phyloP scores from a whole-genome alignment of 92 coral and sea anemone species.

The Porites divaricata region DNA sequence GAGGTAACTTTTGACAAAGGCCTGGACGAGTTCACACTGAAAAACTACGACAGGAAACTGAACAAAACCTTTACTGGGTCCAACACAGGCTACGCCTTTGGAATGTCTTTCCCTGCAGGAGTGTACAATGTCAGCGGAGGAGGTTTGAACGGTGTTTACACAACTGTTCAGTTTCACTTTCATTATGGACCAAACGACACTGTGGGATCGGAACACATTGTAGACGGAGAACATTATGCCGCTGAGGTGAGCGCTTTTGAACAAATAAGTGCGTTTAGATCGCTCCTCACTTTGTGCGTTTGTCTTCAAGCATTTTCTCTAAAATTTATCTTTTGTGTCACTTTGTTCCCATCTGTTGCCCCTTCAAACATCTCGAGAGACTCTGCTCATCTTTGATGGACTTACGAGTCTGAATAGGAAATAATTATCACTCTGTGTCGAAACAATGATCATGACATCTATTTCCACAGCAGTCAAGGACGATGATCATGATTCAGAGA shows the following conservation, averaged over 20 bases:
- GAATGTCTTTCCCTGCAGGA: background rate
- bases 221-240: conserved; percentile 59
- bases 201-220: conserved; percentile 70
- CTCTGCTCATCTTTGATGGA: too few species aligned
- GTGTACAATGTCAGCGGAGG: conserved; percentile 43
- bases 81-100: conserved; percentile 54
- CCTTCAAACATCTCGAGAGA: too few species aligned
- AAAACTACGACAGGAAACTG: conserved; percentile 6
- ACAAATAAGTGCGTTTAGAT: background rate
- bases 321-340: background rate
- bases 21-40: conserved; percentile 29
- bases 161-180: conserved; percentile 43
- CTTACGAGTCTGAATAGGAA: too few species aligned
- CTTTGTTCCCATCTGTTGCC: too few species aligned
- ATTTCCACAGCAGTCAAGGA: too few species aligned
- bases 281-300: background rate
- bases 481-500: too few species aligned
- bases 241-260: conserved; percentile 66
- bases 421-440: too few species aligned
- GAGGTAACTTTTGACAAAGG: conserved; percentile 6
- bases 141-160: conserved; percentile 52
- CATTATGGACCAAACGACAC: conserved; percentile 64
- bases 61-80: background rate
- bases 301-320: background rate
- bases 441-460: too few species aligned